Evolutionary conservation across 2,797 vertebrate genomes (phyloP).

Genomic region (Channa striata): DNA sequence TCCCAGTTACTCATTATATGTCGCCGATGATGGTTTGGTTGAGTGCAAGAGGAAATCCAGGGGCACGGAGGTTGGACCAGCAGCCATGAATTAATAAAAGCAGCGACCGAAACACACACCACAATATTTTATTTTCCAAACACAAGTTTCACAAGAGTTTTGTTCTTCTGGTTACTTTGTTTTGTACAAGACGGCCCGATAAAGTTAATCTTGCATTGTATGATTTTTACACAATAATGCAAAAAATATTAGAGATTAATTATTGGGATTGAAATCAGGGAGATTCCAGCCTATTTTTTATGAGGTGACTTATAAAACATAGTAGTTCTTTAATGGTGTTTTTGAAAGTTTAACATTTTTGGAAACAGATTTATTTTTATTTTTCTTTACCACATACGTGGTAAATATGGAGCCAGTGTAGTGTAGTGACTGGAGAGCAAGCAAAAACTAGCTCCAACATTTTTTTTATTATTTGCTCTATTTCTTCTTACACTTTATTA

Average conservation of each 20-base stretch:
- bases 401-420: too few relatives aligned
- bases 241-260: too few relatives aligned
- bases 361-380: background rate
- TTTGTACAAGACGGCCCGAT: constrained; percentile 2
- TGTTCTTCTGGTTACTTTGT: constrained; percentile 7
- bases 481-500: too few relatives aligned
- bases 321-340: background rate
- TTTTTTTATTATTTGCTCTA: too few relatives aligned
- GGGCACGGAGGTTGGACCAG: constrained; percentile 26
- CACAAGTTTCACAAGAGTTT: too few relatives aligned
- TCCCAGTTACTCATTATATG: constrained; percentile 35
- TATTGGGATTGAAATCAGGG: too few relatives aligned
- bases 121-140: constrained; percentile 21
- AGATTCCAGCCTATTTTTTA: background rate
- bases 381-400: too few relatives aligned
- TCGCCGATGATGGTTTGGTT: constrained; percentile 36
- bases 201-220: background rate
- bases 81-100: constrained; percentile 50
- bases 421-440: too few relatives aligned
- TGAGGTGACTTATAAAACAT: background rate
- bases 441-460: too few relatives aligned
- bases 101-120: constrained; percentile 8
- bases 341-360: background rate
- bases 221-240: too few relatives aligned
- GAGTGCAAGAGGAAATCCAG: constrained; percentile 40